Percentiles rank a stretch among this genome's conserved stretches.
phyloP scores from a whole-genome alignment of 2,888 invertebrate species.

The Drosophila borborema region DNA sequence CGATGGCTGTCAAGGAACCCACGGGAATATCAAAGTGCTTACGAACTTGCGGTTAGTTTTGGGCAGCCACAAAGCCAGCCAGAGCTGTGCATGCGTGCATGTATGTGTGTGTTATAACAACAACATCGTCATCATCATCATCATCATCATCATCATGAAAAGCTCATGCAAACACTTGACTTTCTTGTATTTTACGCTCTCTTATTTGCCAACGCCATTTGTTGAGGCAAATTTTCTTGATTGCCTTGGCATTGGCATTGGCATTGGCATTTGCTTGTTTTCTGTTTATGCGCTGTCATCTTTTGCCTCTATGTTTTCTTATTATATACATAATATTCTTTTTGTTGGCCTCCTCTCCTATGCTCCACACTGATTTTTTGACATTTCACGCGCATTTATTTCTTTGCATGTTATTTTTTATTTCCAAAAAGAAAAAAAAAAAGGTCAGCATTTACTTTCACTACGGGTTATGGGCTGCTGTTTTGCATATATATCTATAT shows the following conservation, averaged over 20 bases:
- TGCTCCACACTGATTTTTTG: conserved; percentile 71
- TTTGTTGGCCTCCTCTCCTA: conserved; percentile 8
- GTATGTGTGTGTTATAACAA: conserved; percentile 19
- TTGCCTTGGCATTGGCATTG: conserved; percentile 76
- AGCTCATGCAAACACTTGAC: conserved; percentile 61
- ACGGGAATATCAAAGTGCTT: conserved; percentile 34
- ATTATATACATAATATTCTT: conserved; percentile 1
- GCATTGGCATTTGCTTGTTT: conserved; percentile 66
- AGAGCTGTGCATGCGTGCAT: conserved; percentile 13
- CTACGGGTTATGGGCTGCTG: conserved; percentile 12
- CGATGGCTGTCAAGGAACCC: conserved; percentile 24
- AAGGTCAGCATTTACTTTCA: conserved; percentile 67
- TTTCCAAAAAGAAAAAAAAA: conserved; percentile 52
- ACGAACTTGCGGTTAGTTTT: conserved; percentile 41
- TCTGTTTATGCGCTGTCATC: conserved; percentile 63
- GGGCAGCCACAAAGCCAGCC: conserved; percentile 8
- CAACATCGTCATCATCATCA: neutral
- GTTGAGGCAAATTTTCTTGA: conserved; percentile 70
- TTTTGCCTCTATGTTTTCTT: conserved; percentile 48
- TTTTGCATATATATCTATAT: conserved; percentile 35
- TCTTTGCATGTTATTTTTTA: conserved; percentile 40
- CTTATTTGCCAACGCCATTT: conserved; percentile 76
- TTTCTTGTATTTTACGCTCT: conserved; percentile 37
- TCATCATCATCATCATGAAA: conserved; percentile 45
- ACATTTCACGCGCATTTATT: conserved; percentile 78